phyloP scores from a whole-genome alignment of 2,797 vertebrate genomes.

The Neostethus bicornis region DNA sequence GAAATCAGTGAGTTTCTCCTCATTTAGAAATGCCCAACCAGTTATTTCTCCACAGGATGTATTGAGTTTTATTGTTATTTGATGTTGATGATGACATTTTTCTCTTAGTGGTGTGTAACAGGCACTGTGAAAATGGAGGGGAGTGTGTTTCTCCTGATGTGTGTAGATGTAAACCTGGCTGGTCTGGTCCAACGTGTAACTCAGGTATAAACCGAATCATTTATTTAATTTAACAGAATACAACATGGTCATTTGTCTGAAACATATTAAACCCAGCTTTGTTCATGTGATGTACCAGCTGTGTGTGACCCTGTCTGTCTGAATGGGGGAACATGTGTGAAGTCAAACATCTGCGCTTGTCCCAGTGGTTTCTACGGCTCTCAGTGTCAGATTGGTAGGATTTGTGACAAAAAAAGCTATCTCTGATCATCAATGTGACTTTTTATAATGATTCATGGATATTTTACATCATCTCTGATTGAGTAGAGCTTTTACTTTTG shows the following conservation, averaged over 20 bases:
- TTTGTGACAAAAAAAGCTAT: not conserved
- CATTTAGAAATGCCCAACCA: no score
- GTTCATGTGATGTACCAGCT: constrained; percentile 64
- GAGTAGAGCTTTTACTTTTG: not conserved
- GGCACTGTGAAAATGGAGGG: constrained; percentile 92
- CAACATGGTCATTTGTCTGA: not conserved
- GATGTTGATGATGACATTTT: constrained; percentile 5
- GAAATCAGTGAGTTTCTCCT: constrained; percentile 87
- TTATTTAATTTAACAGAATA: not conserved
- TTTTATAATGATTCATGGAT: not conserved
- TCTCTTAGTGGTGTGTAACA: constrained; percentile 89
- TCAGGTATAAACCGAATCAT: constrained; percentile 81
- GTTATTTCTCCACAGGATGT: no score
- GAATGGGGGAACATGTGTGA: constrained; percentile 89
- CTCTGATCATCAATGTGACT: not conserved
- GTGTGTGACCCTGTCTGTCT: constrained; percentile 88
- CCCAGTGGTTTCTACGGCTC: constrained; percentile 90
- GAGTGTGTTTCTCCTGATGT: constrained; percentile 86
- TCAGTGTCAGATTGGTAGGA: constrained; percentile 89
- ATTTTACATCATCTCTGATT: not conserved
- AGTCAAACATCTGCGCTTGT: constrained; percentile 86
- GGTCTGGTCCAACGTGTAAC: constrained; percentile 88
- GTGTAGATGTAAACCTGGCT: constrained; percentile 87
- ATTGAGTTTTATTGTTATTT: not conserved
- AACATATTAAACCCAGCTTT: not conserved